Conservation (phyloP, 2,888 invertebrate species). For the Hofmannophila pseudospretella region DNA sequence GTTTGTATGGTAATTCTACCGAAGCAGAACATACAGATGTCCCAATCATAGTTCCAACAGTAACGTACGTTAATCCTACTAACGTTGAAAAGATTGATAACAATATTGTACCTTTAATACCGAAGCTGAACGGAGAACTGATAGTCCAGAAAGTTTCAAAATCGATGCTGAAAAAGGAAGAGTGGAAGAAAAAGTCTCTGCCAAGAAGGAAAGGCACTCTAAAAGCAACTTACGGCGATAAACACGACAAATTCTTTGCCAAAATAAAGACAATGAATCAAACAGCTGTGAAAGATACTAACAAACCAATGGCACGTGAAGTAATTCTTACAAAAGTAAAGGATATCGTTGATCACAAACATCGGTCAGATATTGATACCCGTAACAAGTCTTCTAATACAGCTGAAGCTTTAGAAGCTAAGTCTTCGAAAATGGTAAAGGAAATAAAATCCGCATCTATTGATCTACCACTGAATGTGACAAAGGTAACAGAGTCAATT, state of each 20-base stretch:
- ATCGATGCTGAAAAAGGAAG: constrained; percentile 43
- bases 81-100: constrained; percentile 41
- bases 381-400: no score
- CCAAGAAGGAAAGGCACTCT: constrained; percentile 68
- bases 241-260: constrained; percentile 56
- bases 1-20: no score
- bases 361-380: no score
- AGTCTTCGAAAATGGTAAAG: no score
- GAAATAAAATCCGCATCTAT: neutral
- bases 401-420: neutral
- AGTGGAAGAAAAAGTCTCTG: constrained; percentile 52
- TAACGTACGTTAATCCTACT: constrained; percentile 33
- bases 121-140: constrained; percentile 46
- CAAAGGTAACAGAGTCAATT: neutral
- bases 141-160: constrained; percentile 53
- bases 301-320: constrained; percentile 8
- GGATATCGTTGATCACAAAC: no score
- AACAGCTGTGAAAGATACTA: constrained; percentile 3
- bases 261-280: constrained; percentile 24
- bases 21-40: constrained; percentile 24
- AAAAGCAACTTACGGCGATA: constrained; percentile 72
- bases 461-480: neutral
- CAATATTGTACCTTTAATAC: constrained; percentile 39
- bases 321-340: neutral
- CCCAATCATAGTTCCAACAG: constrained; percentile 54